These are phyloP conservation scores for Tympanuchus pallidicinctus DNA, from an alignment of 2,113 vertebrate species.

Conservation along the genomic window DNA sequence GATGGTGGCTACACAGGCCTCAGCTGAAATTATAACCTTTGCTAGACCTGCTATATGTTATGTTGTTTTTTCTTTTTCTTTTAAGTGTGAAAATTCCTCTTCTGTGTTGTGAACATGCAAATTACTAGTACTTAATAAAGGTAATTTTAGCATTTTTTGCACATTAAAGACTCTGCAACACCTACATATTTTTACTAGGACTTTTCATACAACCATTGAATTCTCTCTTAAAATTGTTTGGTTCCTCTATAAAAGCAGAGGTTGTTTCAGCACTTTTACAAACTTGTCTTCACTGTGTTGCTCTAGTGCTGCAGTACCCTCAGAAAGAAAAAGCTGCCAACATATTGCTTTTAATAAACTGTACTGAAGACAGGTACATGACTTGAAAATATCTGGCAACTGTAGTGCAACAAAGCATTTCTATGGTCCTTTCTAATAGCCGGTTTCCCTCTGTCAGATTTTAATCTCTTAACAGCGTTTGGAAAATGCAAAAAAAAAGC, in stretches of 20 bases:
- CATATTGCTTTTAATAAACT: neutral
- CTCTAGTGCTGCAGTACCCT: fast-evolving
- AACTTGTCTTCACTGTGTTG: neutral
- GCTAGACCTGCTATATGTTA: neutral
- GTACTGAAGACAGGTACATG: neutral
- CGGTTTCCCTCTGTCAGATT: neutral
- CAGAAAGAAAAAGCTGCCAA: neutral
- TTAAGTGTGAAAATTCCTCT: neutral
- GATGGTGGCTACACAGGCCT: neutral
- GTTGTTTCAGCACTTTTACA: neutral
- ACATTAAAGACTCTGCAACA: neutral
- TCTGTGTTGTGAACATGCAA: neutral
- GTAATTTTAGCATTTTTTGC: neutral
- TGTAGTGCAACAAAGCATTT: neutral
- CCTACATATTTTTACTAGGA: neutral
- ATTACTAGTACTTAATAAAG: neutral
- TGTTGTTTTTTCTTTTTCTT: neutral
- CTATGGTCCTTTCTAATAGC: neutral
- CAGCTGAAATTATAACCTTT: neutral
- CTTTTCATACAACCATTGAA: neutral
- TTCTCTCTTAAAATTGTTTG: fast-evolving
- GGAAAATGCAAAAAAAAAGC: neutral
- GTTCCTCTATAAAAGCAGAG: neutral
- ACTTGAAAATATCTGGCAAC: neutral
- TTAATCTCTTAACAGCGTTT: neutral